Conservation (phyloP, 1,140 invertebrate genomes). For the Apis cerana region DNA sequence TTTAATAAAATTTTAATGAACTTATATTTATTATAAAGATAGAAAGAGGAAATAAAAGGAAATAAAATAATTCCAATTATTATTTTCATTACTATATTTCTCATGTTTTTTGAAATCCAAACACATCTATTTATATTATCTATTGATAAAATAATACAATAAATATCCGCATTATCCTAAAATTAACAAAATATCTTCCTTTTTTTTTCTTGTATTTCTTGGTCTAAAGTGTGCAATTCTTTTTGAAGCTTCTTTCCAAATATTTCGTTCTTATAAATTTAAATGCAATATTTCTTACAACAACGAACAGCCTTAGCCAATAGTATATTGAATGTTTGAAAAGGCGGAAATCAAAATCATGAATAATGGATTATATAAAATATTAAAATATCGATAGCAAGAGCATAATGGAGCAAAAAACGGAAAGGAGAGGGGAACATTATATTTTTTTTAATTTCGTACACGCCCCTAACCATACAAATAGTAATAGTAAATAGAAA, state of each 20-base stretch:
- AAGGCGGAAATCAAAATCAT: slow-evolving; percentile 54
- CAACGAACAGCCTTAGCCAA: slow-evolving; percentile 68
- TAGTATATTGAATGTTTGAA: slow-evolving; percentile 53
- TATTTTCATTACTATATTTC: slow-evolving; percentile 62
- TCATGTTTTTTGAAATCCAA: slow-evolving; percentile 73
- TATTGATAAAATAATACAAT: slow-evolving; percentile 75
- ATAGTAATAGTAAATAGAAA: slow-evolving; percentile 40
- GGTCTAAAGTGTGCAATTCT: slow-evolving; percentile 62
- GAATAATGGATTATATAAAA: slow-evolving; percentile 45
- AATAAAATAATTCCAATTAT: slow-evolving; percentile 13
- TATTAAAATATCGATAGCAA: slow-evolving; percentile 44
- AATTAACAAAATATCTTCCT: slow-evolving; percentile 77
- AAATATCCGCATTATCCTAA: slow-evolving; percentile 74
- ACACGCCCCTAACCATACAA: not conserved
- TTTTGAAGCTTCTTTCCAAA: slow-evolving; percentile 61
- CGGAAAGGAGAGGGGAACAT: slow-evolving; percentile 4
- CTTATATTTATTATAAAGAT: not conserved
- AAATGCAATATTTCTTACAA: slow-evolving; percentile 70
- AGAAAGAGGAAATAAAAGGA: not conserved
- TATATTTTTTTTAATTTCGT: slow-evolving; percentile 16
- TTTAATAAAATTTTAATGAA: not conserved
- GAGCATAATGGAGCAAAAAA: slow-evolving; percentile 17
- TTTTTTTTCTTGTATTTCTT: slow-evolving; percentile 55
- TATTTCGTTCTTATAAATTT: slow-evolving; percentile 70
- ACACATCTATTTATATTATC: slow-evolving; percentile 75